phyloP scores from a whole-genome alignment of 2,888 invertebrate genomes.

The Dendrolimus houi region DNA sequence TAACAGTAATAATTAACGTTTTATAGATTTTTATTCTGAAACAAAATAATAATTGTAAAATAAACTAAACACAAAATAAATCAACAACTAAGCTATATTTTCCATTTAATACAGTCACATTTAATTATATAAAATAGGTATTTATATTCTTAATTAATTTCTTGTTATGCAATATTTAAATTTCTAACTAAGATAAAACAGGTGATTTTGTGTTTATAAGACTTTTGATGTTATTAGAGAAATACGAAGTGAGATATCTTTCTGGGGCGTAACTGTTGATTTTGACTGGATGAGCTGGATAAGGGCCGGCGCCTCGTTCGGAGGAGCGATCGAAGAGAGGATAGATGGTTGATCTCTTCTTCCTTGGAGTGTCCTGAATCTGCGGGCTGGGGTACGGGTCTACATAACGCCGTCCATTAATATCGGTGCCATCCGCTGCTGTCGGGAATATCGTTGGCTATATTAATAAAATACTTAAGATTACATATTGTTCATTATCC shows the following conservation, averaged over 20 bases:
- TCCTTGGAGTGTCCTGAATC: constrained; percentile 62
- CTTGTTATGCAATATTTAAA: too few relatives aligned
- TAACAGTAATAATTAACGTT: too few relatives aligned
- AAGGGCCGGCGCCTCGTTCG: constrained; percentile 26
- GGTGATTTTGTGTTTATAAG: constrained; percentile 8
- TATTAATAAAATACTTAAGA: constrained; percentile 47
- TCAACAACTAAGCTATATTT: too few relatives aligned
- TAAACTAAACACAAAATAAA: too few relatives aligned
- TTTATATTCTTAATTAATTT: too few relatives aligned
- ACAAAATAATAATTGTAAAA: too few relatives aligned
- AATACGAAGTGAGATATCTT: constrained; percentile 56
- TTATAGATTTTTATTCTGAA: too few relatives aligned
- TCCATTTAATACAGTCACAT: too few relatives aligned
- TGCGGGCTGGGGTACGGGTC: constrained; percentile 66
- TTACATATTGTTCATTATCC: constrained; percentile 11
- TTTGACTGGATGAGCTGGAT: constrained; percentile 42
- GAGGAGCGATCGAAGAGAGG: constrained; percentile 40
- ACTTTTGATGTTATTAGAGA: constrained; percentile 37
- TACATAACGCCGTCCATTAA: constrained; percentile 59
- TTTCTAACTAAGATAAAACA: too few relatives aligned
- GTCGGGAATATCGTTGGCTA: constrained; percentile 64
- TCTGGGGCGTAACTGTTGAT: constrained; percentile 54
- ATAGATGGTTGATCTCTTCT: constrained; percentile 53
- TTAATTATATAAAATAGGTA: too few relatives aligned
- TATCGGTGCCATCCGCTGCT: constrained; percentile 70